phyloP scores from a whole-genome alignment of 2,797 vertebrate species.

The Thunnus albacares region DNA sequence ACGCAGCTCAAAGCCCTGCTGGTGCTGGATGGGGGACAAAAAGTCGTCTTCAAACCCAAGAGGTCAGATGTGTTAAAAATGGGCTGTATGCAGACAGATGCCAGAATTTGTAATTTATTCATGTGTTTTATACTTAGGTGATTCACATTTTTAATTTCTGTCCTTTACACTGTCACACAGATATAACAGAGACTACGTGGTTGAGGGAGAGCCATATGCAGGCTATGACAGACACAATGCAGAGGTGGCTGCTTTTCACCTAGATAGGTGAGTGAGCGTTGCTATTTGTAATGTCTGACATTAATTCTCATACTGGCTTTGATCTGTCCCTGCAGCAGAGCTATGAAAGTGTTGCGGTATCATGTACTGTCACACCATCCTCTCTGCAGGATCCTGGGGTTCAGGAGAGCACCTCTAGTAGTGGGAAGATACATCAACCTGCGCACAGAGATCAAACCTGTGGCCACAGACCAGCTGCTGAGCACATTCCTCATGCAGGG shows the following conservation, averaged over 20 bases:
- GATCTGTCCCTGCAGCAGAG: background rate
- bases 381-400: slow-evolving; percentile 93
- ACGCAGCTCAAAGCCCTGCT: slow-evolving; percentile 97
- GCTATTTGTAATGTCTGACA: background rate
- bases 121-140: background rate
- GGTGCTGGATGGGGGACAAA: slow-evolving; percentile 96
- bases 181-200: slow-evolving; percentile 93
- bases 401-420: slow-evolving; percentile 95
- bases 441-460: slow-evolving; percentile 94
- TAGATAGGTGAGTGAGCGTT: slow-evolving; percentile 90
- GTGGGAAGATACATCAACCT: slow-evolving; percentile 95
- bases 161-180: slow-evolving; percentile 76
- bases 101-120: background rate
- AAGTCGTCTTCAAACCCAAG: slow-evolving; percentile 99
- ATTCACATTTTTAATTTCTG: background rate
- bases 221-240: slow-evolving; percentile 98
- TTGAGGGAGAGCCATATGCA: slow-evolving; percentile 97
- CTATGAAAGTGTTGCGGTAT: background rate
- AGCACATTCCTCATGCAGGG: slow-evolving; percentile 96
- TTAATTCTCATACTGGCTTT: background rate
- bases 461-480: slow-evolving; percentile 96
- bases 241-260: slow-evolving; percentile 97
- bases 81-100: background rate
- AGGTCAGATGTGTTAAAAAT: slow-evolving; percentile 83
- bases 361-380: background rate